Evolutionary conservation across 2,113 vertebrate species (phyloP).

Genomic region (Fregetta grallaria): DNA sequence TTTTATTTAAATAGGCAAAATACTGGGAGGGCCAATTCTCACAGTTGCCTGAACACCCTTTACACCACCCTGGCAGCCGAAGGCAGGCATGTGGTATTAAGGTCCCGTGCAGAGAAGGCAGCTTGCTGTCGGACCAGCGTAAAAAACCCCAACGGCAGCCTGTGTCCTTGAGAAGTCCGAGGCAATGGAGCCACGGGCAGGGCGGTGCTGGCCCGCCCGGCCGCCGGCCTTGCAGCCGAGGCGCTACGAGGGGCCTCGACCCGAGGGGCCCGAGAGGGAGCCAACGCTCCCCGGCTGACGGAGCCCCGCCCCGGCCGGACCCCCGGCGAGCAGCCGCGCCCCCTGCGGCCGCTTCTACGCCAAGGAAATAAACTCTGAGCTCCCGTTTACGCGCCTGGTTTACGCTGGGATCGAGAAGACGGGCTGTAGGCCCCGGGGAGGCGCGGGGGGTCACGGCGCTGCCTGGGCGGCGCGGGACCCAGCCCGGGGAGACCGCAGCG

Average conservation of each 20-base stretch:
- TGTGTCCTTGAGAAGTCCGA: rapidly evolving
- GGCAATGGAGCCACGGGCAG: not conserved
- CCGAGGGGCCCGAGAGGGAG: not conserved
- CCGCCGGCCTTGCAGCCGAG: rapidly evolving
- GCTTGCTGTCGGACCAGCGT: rapidly evolving
- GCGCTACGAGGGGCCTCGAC: not conserved
- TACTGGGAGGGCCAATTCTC: rapidly evolving
- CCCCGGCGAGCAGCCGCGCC: rapidly evolving
- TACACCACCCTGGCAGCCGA: not conserved
- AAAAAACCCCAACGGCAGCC: rapidly evolving
- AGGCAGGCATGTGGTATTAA: rapidly evolving
- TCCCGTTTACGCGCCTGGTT: rapidly evolving
- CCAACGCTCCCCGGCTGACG: rapidly evolving
- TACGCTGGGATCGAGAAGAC: not conserved
- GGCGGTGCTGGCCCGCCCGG: too few relatives aligned
- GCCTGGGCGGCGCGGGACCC: rapidly evolving
- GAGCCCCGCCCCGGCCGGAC: rapidly evolving
- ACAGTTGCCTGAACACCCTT: not conserved
- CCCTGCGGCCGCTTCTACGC: rapidly evolving
- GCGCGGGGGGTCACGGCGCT: not conserved
- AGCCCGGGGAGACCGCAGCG: not conserved
- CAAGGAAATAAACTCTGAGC: not conserved
- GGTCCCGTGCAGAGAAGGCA: rapidly evolving
- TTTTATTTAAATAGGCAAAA: not conserved
- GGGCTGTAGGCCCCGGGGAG: rapidly evolving